These are phyloP conservation scores for Percopsis transmontana DNA, from an alignment of 2,113 vertebrate species.

Conservation along the genomic window DNA sequence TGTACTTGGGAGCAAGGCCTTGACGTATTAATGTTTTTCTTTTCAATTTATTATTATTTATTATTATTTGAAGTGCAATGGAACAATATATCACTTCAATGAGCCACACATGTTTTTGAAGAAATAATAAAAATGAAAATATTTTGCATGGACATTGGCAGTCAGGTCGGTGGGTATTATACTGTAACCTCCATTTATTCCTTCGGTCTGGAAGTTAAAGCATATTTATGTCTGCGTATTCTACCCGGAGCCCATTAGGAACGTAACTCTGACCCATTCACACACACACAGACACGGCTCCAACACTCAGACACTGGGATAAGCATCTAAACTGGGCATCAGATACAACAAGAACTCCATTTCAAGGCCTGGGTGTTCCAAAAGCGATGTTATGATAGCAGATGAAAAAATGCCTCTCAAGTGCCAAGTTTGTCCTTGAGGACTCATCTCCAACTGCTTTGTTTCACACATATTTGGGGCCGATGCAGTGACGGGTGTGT, in stretches of 20 bases:
- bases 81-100: background rate
- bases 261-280: constrained; percentile 4
- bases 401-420: constrained; percentile 29
- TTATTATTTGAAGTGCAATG: background rate
- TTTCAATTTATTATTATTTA: background rate
- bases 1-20: background rate
- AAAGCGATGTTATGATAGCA: constrained; percentile 29
- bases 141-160: no score
- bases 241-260: constrained; percentile 1
- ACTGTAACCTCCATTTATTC: constrained; percentile 1
- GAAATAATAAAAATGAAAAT: background rate
- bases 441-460: constrained; percentile 5
- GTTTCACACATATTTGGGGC: constrained; percentile 11
- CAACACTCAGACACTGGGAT: constrained; percentile 16
- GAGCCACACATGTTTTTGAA: background rate
- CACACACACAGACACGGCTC: constrained; percentile 12
- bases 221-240: background rate
- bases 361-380: constrained; percentile 24
- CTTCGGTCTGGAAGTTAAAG: background rate
- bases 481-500: background rate
- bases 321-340: constrained; percentile 11
- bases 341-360: constrained; percentile 6
- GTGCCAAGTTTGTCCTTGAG: constrained; percentile 11
- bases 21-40: background rate
- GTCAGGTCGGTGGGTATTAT: no score